Evolutionary conservation across 1,140 invertebrate species (phyloP).

Genomic region (Drosophila sucinea): DNA sequence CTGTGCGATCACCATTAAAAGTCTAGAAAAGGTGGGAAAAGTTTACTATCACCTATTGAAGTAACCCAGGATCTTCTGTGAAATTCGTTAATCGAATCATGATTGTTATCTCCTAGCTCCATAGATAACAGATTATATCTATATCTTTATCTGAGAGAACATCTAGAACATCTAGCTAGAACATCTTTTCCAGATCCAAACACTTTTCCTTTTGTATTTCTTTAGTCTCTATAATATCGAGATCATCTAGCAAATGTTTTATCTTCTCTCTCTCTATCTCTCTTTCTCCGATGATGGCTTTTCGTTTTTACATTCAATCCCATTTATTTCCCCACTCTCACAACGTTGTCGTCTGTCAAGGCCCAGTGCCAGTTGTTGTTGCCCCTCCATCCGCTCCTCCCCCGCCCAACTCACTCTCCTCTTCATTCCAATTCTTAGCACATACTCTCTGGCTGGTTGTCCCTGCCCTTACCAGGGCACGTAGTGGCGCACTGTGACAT

Average conservation of each 20-base stretch:
- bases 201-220: too few species aligned
- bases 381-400: conserved; percentile 24
- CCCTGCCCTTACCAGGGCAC: conserved; percentile 35
- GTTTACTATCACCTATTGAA: too few species aligned
- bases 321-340: conserved; percentile 53
- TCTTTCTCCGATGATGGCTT: conserved; percentile 38
- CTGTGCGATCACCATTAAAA: too few species aligned
- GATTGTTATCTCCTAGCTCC: too few species aligned
- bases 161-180: too few species aligned
- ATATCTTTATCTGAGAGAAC: too few species aligned
- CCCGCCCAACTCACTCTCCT: not conserved
- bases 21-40: too few species aligned
- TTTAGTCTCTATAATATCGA: too few species aligned
- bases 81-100: too few species aligned
- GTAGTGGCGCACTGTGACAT: conserved; percentile 64
- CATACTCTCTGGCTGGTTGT: not conserved
- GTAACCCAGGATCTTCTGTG: too few species aligned
- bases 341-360: conserved; percentile 63
- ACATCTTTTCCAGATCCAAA: not conserved
- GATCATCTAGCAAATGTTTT: conserved; percentile 4
- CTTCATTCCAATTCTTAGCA: conserved; percentile 3
- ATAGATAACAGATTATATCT: too few species aligned
- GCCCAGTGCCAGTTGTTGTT: conserved; percentile 54
- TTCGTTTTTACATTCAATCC: conserved; percentile 27
- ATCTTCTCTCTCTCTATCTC: conserved; percentile 23